Base-by-base conservation (phyloP, 2,888 invertebrate genomes). In the Gisinianus flammeolus region DNA sequence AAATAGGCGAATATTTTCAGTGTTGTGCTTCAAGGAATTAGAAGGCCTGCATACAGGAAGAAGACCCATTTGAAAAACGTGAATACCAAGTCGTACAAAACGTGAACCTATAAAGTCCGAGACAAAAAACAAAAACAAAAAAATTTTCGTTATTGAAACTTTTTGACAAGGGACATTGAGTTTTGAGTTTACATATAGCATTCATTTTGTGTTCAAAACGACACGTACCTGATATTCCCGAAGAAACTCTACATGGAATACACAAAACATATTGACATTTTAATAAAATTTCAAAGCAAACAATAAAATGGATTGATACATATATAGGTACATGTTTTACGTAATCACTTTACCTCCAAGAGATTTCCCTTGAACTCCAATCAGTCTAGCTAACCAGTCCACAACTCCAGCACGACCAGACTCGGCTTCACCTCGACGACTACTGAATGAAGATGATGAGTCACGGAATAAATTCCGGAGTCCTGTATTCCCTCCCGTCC, bases 1-100 rank as follows among this genome's bases (percentile, higher is more conserved):
- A 54, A 54, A 16, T 5, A 12, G n/a, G 16, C 6, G 12, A 62
- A 24, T 10, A 62, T 62, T 28, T 62, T 26, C 3, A 26, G 22
- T 24, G 3, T 35, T 22, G 4, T 2, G 16, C 26, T 67, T 75
- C 77, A 84, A 26, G 84, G 84, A 62, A 85, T 85, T 24, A 85
- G 81, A 2, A 85, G 75, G 12, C 84, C 84, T 28, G 84, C 84
- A 58, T 85, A 85, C 10, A 85, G 72, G 70, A 85, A 85, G 77
- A 85, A 85, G n/a, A 85, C 83, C 84, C 84, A 85, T 28, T 85
- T 85, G 76, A 83, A 83, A 69, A 85, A 85, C 0, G 83, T 83
- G 62, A 85, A 85, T 8, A 83, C 83, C 64, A 85, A 81, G 77
- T 85, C 84, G 72, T 85, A 85, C 22, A 85, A 75, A 26, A 85